Base-by-base conservation (phyloP, 1,140 invertebrate species). In the Venustaconcha ellipsiformis region DNA sequence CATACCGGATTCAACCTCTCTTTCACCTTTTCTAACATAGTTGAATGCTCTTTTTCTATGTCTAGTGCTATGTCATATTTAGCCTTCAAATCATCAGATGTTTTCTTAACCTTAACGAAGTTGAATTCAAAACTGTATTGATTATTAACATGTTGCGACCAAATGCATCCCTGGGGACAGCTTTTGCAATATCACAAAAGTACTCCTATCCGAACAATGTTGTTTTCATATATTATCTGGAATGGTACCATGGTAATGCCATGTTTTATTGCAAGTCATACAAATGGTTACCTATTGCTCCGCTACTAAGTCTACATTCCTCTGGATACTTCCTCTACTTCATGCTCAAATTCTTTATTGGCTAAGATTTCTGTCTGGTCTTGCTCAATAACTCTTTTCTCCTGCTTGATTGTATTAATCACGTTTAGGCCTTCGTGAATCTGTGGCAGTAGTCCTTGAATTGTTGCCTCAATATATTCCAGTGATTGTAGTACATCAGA, bases 241-340 rank as follows among this genome's bases (percentile, higher is more conserved):
- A 23, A 74, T 59, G 4, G 5, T 30, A 56, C 79, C 78, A 18
- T 64, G 70, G 57, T 48, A 20, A 59, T 80, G 79, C 62, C 79
- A 80, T 5, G 79, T 80, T 13, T 58, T 11, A 55, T 80, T 67
- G 30, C 79, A 80, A 56, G 23, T 20, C 17, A 65, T 18, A 30
- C 79, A 80, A 30, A 78, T 80, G 71, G 79, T 80, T 2, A 78
- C 70, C 59, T 71, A 69, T 26, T 48, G 12, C 14, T 76, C 79
- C n/a, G 26, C 1, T 6, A 57, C 56, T 30, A 80, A 57, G n/a
- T 57, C 56, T 18, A 60, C 66, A 17, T 71, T 18, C n/a, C 6
- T 74, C 55, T 71, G 70, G n/a, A 23, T 11, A 56, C 64, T 63
- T 72, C 64, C 20, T 18, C n/a, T 18, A 74, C 70, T 30, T n/a